phyloP scores from a whole-genome alignment of 2,888 invertebrate genomes.

The Plagodis dolabraria region DNA sequence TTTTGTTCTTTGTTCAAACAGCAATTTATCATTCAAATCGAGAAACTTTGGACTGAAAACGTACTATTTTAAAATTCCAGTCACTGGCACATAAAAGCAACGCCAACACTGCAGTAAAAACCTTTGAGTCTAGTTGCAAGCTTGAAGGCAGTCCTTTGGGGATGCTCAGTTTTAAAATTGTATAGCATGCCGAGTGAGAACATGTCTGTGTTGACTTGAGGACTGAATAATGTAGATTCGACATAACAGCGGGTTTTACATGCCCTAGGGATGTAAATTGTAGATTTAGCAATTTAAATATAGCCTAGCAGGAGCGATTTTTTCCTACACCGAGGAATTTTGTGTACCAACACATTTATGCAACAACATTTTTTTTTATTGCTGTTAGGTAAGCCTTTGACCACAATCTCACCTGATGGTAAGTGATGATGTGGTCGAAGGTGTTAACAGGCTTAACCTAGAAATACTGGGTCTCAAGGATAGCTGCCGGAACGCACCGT shows the following conservation, averaged over 20 bases:
- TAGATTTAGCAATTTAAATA: not conserved
- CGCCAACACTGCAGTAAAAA: not conserved
- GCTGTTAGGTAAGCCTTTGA: too few relatives aligned
- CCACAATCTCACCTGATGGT: too few relatives aligned
- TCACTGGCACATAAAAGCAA: not conserved
- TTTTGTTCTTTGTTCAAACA: too few relatives aligned
- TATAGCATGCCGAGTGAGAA: not conserved
- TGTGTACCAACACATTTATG: too few relatives aligned
- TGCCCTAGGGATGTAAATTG: not conserved
- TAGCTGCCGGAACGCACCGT: too few relatives aligned
- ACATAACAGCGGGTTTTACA: not conserved
- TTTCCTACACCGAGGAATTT: too few relatives aligned
- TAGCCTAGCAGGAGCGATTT: not conserved
- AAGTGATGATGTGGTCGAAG: too few relatives aligned
- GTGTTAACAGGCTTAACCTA: too few relatives aligned
- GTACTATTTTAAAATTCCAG: not conserved
- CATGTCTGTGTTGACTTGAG: not conserved
- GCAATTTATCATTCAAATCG: too few relatives aligned
- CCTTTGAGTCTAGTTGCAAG: conserved; percentile 1
- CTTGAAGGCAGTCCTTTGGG: not conserved
- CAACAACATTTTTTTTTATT: too few relatives aligned
- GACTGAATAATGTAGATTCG: conserved; percentile 10
- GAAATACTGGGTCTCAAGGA: too few relatives aligned
- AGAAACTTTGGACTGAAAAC: too few relatives aligned
- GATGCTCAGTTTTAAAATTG: conserved; percentile 6